phyloP scores from a whole-genome alignment of 2,797 vertebrate genomes.

The Lacerta agilis region DNA sequence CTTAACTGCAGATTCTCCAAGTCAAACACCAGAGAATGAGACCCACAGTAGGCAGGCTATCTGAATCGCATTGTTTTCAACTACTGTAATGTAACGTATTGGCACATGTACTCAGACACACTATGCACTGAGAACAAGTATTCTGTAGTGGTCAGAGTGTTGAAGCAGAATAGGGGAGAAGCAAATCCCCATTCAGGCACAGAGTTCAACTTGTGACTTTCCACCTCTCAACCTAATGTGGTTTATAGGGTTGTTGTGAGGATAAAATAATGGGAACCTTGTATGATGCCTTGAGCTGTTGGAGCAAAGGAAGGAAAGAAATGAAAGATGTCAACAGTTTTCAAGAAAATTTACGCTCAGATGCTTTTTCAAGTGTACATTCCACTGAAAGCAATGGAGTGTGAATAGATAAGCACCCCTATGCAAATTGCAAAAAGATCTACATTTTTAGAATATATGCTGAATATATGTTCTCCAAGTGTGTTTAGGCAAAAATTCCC shows the following conservation, averaged over 20 bases:
- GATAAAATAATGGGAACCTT: neutral
- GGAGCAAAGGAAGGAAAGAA: neutral
- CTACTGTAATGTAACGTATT: neutral
- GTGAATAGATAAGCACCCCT: neutral
- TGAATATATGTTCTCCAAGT: neutral
- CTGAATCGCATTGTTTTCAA: neutral
- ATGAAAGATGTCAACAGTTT: neutral
- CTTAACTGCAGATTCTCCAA: neutral
- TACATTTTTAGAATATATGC: neutral
- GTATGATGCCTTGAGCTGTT: neutral
- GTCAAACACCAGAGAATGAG: no score
- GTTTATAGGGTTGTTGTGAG: neutral
- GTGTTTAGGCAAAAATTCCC: neutral
- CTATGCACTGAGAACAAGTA: neutral
- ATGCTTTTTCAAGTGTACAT: neutral
- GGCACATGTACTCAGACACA: neutral
- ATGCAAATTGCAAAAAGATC: neutral
- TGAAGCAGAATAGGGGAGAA: neutral
- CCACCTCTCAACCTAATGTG: neutral
- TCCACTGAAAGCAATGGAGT: neutral
- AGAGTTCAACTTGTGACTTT: neutral
- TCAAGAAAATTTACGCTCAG: neutral
- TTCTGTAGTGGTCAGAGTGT: neutral
- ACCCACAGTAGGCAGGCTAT: neutral
- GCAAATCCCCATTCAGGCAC: neutral